Conservation (phyloP, 2,797 vertebrate genomes). For the Myiothlypis chrysogaster region DNA sequence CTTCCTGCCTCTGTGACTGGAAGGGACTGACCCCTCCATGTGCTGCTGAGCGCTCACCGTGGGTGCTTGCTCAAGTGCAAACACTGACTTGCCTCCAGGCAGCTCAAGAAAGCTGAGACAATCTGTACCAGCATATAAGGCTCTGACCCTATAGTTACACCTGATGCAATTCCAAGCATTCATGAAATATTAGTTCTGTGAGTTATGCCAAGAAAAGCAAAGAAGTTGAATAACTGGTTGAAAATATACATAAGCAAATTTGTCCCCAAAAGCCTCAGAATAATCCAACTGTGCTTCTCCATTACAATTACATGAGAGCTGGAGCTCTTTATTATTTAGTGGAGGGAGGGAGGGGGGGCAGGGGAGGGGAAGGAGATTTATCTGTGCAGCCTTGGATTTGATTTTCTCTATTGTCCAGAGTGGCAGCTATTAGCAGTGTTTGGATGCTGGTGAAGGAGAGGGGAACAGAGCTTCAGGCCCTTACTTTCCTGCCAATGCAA, state of each 20-base stretch:
- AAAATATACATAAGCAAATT: background rate
- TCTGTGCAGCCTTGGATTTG: background rate
- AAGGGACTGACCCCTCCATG: background rate
- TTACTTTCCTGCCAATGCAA: background rate
- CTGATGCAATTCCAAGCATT: background rate
- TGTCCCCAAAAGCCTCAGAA: background rate
- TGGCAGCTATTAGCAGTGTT: background rate
- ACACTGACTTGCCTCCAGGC: background rate
- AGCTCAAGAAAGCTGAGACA: background rate
- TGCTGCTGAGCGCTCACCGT: fast-evolving
- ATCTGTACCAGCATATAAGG: background rate
- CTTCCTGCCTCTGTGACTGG: background rate
- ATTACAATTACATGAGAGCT: background rate
- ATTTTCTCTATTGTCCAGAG: background rate
- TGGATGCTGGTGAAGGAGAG: background rate
- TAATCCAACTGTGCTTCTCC: background rate
- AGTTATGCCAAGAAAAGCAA: background rate
- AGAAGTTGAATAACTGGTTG: background rate
- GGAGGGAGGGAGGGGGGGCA: fast-evolving
- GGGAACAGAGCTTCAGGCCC: background rate
- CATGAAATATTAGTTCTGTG: background rate
- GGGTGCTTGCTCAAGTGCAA: background rate
- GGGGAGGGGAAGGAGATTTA: background rate
- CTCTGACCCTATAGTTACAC: background rate
- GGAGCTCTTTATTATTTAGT: background rate